Percentiles rank a stretch among this genome's conserved stretches.
Conservation (phyloP, 2,888 invertebrate genomes). For the Zelleria hepariella region DNA sequence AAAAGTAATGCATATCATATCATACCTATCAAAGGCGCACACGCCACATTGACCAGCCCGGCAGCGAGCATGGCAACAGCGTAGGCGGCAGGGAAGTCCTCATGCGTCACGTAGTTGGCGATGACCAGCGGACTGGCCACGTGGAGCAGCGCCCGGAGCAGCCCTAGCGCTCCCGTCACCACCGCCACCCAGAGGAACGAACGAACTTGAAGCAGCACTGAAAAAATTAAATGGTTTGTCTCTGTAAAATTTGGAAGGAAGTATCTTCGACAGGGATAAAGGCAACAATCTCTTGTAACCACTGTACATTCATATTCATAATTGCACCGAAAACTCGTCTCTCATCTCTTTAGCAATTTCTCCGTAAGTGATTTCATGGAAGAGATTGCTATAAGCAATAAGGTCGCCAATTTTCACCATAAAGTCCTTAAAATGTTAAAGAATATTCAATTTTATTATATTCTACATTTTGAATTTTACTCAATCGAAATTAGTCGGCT, state of each 20-base stretch:
- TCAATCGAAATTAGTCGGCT: no score
- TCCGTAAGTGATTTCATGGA: no score
- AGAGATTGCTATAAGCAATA: no score
- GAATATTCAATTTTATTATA: no score
- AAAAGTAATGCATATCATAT: no score
- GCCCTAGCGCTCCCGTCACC: conserved; percentile 68
- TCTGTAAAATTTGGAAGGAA: neutral
- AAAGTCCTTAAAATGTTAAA: no score
- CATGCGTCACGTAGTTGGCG: conserved; percentile 73
- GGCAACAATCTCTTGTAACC: no score
- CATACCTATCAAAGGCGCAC: conserved; percentile 76
- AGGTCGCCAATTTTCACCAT: no score
- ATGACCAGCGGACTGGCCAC: conserved; percentile 78
- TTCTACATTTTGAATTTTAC: no score
- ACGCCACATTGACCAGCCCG: conserved; percentile 74
- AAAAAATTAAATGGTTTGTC: conserved; percentile 17
- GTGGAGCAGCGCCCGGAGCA: conserved; percentile 77
- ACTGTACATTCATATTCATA: neutral
- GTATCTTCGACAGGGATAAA: neutral
- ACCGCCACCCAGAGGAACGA: conserved; percentile 37
- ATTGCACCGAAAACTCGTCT: no score
- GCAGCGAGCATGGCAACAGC: conserved; percentile 78
- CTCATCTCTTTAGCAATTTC: no score
- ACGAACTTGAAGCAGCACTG: conserved; percentile 43
- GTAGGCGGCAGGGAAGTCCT: conserved; percentile 81